These are phyloP conservation scores for Ammodramus savannarum DNA, from an alignment of 2,113 vertebrate genomes.

Conservation along the genomic window DNA sequence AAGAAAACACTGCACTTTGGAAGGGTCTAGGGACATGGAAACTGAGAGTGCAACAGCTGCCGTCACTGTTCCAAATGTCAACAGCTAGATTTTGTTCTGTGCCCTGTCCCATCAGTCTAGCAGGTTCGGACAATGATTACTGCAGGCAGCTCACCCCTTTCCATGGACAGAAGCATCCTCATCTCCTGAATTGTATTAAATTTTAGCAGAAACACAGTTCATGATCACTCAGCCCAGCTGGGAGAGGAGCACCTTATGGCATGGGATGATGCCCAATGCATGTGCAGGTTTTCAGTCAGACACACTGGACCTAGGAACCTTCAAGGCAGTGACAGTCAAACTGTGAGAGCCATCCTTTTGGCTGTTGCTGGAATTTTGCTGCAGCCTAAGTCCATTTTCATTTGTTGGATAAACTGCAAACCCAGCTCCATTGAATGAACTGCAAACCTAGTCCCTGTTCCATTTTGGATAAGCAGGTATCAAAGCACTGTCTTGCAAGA, in stretches of 20 bases:
- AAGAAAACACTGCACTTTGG: neutral
- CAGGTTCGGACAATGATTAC: neutral
- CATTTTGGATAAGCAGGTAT: neutral
- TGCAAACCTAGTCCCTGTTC: neutral
- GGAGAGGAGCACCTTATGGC: neutral
- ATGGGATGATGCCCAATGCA: fast-evolving
- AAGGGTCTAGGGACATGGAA: neutral
- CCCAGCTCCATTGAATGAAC: neutral
- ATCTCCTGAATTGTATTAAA: neutral
- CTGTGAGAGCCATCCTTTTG: neutral
- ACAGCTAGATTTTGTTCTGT: neutral
- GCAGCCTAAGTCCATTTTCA: neutral
- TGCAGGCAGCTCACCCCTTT: neutral
- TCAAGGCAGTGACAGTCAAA: neutral
- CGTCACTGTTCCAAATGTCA: neutral
- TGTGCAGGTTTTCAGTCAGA: neutral
- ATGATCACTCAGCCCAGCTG: fast-evolving
- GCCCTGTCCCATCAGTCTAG: neutral
- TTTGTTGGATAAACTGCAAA: neutral
- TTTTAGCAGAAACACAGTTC: neutral
- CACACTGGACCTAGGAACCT: neutral
- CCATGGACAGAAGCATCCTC: neutral
- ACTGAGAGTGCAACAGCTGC: neutral
- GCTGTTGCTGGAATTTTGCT: neutral
- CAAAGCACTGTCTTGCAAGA: neutral